phyloP scores from a whole-genome alignment of 2,888 invertebrate species.

The Hecatera dysodea region DNA sequence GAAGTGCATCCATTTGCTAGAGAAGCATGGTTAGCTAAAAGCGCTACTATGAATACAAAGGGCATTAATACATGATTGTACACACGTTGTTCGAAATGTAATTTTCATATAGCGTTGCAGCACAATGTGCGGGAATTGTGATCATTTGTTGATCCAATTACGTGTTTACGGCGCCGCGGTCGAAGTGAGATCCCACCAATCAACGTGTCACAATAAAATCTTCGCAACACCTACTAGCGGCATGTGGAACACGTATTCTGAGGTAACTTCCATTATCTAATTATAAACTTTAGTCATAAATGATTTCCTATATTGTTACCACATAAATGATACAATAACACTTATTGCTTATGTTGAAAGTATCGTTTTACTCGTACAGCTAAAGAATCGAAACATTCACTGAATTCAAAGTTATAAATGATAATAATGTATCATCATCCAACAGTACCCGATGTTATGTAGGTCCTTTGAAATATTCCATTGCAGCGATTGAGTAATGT shows the following conservation, averaged over 20 bases:
- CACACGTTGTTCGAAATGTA: slow-evolving; percentile 36
- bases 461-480: slow-evolving; percentile 56
- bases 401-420: slow-evolving; percentile 14
- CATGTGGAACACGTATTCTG: slow-evolving; percentile 74
- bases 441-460: slow-evolving; percentile 50
- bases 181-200: slow-evolving; percentile 59
- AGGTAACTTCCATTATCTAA: slow-evolving; percentile 69
- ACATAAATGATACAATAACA: slow-evolving; percentile 34
- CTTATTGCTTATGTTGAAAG: slow-evolving; percentile 26
- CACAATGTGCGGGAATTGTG: slow-evolving; percentile 68
- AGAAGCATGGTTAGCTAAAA: slow-evolving; percentile 10
- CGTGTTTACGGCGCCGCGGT: slow-evolving; percentile 68
- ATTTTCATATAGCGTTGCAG: slow-evolving; percentile 64
- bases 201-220: slow-evolving; percentile 71
- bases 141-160: slow-evolving; percentile 75
- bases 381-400: slow-evolving; percentile 21
- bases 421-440: slow-evolving; percentile 29
- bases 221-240: slow-evolving; percentile 62
- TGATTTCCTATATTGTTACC: slow-evolving; percentile 36
- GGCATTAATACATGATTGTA: slow-evolving; percentile 20
- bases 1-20: slow-evolving; percentile 1
- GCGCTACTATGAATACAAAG: slow-evolving; percentile 27
- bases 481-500: slow-evolving; percentile 58
- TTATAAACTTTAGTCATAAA: slow-evolving; percentile 51
- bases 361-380: slow-evolving; percentile 23